phyloP scores from a whole-genome alignment of 2,113 vertebrate species.

The Phyllostomus hastatus region DNA sequence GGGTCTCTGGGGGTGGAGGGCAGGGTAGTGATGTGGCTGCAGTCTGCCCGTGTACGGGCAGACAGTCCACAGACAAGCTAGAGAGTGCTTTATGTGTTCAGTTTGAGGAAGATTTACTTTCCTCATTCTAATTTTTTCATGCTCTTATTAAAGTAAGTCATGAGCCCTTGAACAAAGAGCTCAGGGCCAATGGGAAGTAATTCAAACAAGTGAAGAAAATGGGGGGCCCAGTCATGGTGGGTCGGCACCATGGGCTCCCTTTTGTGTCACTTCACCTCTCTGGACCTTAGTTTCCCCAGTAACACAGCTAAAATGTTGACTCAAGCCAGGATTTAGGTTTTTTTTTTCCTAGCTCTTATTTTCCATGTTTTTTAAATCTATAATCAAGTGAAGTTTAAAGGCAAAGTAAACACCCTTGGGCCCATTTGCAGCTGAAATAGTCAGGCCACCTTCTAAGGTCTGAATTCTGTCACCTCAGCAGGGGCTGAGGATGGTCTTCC shows the following conservation, averaged over 20 bases:
- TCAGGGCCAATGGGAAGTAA: neutral
- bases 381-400: neutral
- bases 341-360: neutral
- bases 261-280: neutral
- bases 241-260: rapidly evolving
- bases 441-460: neutral
- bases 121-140: neutral
- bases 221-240: too few relatives aligned
- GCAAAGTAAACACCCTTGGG: neutral
- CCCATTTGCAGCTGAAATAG: neutral
- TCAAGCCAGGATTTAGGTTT: neutral
- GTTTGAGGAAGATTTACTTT: neutral
- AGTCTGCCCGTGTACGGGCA: neutral
- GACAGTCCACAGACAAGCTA: neutral
- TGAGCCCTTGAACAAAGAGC: neutral
- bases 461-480: neutral
- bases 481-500: neutral
- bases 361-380: neutral
- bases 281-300: neutral
- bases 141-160: neutral
- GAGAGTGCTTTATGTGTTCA: neutral
- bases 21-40: too few relatives aligned
- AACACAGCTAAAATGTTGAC: neutral
- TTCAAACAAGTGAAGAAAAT: neutral
- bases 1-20: too few relatives aligned